These are phyloP conservation scores for Spicauda simplicius DNA, from an alignment of 2,888 invertebrate genomes.

Conservation along the genomic window DNA sequence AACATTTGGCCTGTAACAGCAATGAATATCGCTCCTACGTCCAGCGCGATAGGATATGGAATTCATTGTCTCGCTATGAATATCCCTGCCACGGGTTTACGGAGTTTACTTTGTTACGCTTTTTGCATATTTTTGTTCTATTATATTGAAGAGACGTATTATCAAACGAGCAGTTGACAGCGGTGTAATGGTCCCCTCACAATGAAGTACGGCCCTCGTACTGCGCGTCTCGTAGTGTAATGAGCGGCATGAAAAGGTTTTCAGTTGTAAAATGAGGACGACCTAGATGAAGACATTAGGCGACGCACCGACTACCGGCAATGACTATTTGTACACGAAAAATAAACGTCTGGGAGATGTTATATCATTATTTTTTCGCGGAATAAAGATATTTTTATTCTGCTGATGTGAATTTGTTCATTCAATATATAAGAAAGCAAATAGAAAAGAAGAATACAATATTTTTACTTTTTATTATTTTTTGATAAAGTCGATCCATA, in stretches of 20 bases:
- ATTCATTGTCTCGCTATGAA: conserved; percentile 51
- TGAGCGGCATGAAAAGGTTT: conserved; percentile 35
- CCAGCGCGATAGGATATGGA: conserved; percentile 39
- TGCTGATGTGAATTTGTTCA: too few species aligned
- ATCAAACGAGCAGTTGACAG: conserved; percentile 17
- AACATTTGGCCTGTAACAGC: conserved; percentile 39
- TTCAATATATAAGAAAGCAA: too few species aligned
- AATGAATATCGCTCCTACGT: conserved; percentile 46
- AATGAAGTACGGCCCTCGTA: conserved; percentile 20
- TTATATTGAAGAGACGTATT: conserved; percentile 25
- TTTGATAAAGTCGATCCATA: too few species aligned
- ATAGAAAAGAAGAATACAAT: too few species aligned
- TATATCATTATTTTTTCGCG: background rate
- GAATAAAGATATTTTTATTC: too few species aligned
- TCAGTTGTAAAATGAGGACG: conserved; percentile 31
- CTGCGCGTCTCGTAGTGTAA: conserved; percentile 25
- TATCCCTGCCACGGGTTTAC: conserved; percentile 49
- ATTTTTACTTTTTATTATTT: too few species aligned
- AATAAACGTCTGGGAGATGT: background rate
- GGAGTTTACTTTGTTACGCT: conserved; percentile 50
- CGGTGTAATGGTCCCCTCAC: conserved; percentile 19
- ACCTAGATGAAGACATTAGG: conserved; percentile 33
- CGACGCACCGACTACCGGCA: conserved; percentile 4
- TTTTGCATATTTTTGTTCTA: conserved; percentile 49
- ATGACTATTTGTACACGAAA: conserved; percentile 12